A percentile compares a stretch with the other conserved stretches of the same genome.
Conservation (phyloP, 1,140 invertebrate species). For the Bombus impatiens region DNA sequence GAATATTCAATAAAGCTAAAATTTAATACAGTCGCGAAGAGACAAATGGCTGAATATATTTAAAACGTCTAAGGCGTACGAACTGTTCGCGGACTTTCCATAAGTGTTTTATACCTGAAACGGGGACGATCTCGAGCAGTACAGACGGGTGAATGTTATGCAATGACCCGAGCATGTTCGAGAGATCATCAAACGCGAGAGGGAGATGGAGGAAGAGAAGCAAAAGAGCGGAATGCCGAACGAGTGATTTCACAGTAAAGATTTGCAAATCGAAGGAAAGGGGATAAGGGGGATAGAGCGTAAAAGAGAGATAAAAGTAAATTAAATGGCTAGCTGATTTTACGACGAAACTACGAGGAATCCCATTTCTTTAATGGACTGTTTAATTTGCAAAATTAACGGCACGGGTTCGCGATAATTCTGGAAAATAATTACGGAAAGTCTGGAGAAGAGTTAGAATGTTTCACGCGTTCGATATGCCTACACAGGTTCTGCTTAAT, state of each 20-base stretch:
- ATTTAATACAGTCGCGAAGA: not conserved
- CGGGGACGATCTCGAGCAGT: slow-evolving; percentile 40
- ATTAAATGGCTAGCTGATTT: slow-evolving; percentile 2
- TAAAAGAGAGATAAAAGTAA: not conserved
- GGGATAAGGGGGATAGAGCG: too few relatives aligned
- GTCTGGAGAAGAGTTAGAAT: not conserved
- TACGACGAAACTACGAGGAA: not conserved
- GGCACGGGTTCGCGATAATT: not conserved
- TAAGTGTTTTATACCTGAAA: slow-evolving; percentile 34
- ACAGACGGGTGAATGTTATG: slow-evolving; percentile 41
- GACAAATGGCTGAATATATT: not conserved
- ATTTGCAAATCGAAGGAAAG: not conserved
- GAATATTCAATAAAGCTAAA: not conserved
- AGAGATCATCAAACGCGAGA: slow-evolving; percentile 42
- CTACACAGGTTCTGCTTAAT: slow-evolving; percentile 36
- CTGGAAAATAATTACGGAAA: not conserved
- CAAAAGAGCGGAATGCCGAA: slow-evolving; percentile 3
- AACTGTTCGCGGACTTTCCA: slow-evolving; percentile 5
- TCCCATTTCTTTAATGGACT: too few relatives aligned
- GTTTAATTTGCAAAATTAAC: not conserved
- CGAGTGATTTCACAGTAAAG: not conserved
- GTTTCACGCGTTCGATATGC: not conserved
- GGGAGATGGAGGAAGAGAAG: not conserved
- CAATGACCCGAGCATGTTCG: slow-evolving; percentile 36
- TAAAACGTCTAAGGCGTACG: not conserved